Conservation (phyloP, 2,113 vertebrate species). For the Numenius arquata region DNA sequence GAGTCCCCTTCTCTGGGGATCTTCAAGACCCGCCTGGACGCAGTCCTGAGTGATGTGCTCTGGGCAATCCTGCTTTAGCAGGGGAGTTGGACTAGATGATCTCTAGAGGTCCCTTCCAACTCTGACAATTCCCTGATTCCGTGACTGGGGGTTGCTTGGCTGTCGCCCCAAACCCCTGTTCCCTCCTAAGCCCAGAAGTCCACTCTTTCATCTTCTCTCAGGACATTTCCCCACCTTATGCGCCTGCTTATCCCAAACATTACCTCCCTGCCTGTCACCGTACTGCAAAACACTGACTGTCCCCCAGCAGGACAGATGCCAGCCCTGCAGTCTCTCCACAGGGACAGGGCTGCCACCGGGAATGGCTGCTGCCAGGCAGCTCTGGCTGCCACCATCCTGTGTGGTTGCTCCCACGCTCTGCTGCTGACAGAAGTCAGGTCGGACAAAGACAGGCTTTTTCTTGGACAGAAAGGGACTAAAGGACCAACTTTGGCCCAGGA, state of each 20-base stretch:
- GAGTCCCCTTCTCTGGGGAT: no score
- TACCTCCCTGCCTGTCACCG: not conserved
- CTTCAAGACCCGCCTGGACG: no score
- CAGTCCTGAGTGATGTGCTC: no score
- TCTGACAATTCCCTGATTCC: no score
- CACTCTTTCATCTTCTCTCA: not conserved
- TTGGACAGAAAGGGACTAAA: not conserved
- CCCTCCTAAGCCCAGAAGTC: not conserved
- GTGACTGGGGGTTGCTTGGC: not conserved
- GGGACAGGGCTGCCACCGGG: not conserved
- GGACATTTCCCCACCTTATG: not conserved
- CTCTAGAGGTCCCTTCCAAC: no score
- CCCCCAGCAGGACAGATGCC: not conserved
- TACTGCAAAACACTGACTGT: rapidly evolving
- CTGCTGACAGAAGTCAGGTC: not conserved
- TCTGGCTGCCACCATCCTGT: not conserved
- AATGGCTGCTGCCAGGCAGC: not conserved
- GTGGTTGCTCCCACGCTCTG: rapidly evolving
- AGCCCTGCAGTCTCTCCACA: not conserved
- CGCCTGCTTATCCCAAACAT: not conserved
- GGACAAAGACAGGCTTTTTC: not conserved
- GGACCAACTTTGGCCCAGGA: not conserved
- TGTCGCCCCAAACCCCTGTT: not conserved
- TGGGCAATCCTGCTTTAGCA: no score
- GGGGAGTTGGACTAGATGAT: no score